phyloP scores from a whole-genome alignment of 2,888 invertebrate genomes.

The Cryptophagus acutangulus region DNA sequence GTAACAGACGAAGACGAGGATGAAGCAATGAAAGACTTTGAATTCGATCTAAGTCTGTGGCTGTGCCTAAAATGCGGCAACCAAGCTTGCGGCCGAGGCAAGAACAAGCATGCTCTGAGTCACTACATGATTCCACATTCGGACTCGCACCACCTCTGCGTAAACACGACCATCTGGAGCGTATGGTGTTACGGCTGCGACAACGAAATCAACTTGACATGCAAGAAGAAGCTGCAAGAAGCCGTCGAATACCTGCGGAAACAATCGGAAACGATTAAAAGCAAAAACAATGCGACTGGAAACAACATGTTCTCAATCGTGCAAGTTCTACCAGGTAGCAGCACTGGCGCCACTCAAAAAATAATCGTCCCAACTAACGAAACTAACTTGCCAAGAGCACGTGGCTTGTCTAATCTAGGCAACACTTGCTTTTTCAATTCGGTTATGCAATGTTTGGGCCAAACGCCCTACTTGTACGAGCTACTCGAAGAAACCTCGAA shows the following conservation, averaged over 20 bases:
- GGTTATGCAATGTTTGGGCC: slow-evolving; percentile 87
- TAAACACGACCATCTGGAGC: slow-evolving; percentile 66
- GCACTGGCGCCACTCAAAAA: slow-evolving; percentile 28
- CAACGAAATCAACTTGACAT: slow-evolving; percentile 58
- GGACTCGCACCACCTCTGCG: slow-evolving; percentile 68
- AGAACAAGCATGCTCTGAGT: slow-evolving; percentile 65
- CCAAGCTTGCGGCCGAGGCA: slow-evolving; percentile 66
- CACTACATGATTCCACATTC: slow-evolving; percentile 73
- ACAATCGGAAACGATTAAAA: slow-evolving; percentile 37
- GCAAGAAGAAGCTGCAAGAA: slow-evolving; percentile 62
- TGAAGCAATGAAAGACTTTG: slow-evolving; percentile 37
- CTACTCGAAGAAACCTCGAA: slow-evolving; percentile 65
- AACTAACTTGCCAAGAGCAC: slow-evolving; percentile 51
- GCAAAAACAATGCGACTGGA: slow-evolving; percentile 6
- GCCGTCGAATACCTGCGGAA: slow-evolving; percentile 70
- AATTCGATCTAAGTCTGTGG: slow-evolving; percentile 59
- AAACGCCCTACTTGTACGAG: slow-evolving; percentile 70
- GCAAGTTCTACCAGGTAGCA: slow-evolving; percentile 19
- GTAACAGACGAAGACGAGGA: slow-evolving; percentile 26
- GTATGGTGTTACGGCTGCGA: slow-evolving; percentile 80
- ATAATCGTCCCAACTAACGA: slow-evolving; percentile 7
- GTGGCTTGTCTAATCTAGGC: slow-evolving; percentile 86
- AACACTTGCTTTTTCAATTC: slow-evolving; percentile 98
- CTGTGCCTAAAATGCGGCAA: slow-evolving; percentile 78
- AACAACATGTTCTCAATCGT: slow-evolving; percentile 16